Evolutionary conservation across 2,797 vertebrate species (phyloP).

Genomic region (Tapera naevia): DNA sequence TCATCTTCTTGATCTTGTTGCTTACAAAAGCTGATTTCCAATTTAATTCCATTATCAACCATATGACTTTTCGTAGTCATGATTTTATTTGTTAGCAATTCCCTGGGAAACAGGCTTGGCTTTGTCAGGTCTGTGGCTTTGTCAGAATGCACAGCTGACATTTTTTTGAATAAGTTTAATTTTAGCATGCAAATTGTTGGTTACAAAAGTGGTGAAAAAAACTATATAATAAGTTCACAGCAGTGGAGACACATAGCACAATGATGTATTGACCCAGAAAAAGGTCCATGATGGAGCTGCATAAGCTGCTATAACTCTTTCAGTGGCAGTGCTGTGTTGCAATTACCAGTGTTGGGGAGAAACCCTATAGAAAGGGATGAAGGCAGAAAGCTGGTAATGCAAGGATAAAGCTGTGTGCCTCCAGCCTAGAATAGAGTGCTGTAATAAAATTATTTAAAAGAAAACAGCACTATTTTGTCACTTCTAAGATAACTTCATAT

Average conservation of each 20-base stretch:
- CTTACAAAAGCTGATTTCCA: neutral
- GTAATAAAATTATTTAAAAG: neutral
- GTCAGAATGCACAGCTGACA: neutral
- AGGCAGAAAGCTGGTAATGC: neutral
- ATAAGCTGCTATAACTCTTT: neutral
- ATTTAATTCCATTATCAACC: neutral
- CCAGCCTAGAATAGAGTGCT: neutral
- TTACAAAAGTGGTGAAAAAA: neutral
- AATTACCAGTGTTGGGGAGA: neutral
- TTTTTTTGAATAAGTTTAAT: neutral
- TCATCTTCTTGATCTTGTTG: neutral
- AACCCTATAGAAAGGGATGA: neutral
- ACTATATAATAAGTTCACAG: neutral
- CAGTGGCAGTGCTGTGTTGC: neutral
- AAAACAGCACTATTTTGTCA: neutral
- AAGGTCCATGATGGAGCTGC: neutral
- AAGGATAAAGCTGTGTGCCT: neutral
- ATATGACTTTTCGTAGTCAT: neutral
- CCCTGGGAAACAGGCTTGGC: neutral
- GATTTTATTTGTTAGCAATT: neutral
- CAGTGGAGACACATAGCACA: neutral
- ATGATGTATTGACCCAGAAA: constrained; percentile 11
- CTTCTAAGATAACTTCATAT: neutral
- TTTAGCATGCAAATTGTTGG: neutral
- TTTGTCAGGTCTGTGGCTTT: neutral